Evolutionary conservation across 2,888 invertebrate genomes (phyloP).

Genomic region (Marronus borbonicus): DNA sequence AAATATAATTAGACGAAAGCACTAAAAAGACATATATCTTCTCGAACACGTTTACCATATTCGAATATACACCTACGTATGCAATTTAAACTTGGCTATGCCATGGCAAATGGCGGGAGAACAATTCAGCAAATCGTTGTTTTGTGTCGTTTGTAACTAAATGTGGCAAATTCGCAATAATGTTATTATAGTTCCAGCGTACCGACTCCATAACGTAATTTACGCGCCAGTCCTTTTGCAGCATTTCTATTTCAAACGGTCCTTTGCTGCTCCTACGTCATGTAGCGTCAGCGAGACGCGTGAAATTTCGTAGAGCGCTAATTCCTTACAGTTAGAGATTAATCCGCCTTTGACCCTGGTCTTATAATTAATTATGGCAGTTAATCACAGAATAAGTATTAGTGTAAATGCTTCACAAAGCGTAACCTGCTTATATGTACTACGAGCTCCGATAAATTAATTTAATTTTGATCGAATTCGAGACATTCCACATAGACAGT

Average conservation of each 20-base stretch:
- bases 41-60: background rate
- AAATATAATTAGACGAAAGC: background rate
- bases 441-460: too few relatives aligned
- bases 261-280: background rate
- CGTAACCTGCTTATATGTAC: background rate
- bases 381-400: conserved; percentile 22
- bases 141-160: conserved; percentile 12
- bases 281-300: background rate
- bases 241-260: conserved; percentile 25
- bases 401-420: background rate
- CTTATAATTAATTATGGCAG: conserved; percentile 15
- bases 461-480: too few relatives aligned
- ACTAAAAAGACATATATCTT: background rate
- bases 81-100: background rate
- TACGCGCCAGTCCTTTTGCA: conserved; percentile 10
- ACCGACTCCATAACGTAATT: conserved; percentile 22
- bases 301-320: background rate
- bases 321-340: conserved; percentile 18
- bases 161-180: conserved; percentile 16
- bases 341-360: background rate
- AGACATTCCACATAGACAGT: too few relatives aligned
- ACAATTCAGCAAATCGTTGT: background rate
- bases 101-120: background rate
- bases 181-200: conserved; percentile 15
- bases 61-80: background rate